phyloP scores from a whole-genome alignment of 2,888 invertebrate species.

The Andrena praecox region DNA sequence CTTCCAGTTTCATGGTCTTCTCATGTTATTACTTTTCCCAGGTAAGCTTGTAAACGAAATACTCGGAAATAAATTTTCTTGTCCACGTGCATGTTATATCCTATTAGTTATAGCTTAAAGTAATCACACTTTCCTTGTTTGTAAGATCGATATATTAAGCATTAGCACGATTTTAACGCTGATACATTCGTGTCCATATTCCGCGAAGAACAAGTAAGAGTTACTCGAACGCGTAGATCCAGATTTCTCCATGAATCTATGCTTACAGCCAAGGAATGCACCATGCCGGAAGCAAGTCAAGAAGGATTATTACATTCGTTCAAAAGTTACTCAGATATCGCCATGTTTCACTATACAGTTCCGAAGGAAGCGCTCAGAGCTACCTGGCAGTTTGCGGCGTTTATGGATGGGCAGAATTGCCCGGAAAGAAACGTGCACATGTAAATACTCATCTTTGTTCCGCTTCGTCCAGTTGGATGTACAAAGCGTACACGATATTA shows the following conservation, averaged over 20 bases:
- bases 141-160: not conserved
- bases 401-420: slow-evolving; percentile 85
- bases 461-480: slow-evolving; percentile 4
- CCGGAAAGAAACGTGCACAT: slow-evolving; percentile 84
- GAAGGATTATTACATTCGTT: slow-evolving; percentile 85
- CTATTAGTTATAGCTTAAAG: not conserved
- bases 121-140: not conserved
- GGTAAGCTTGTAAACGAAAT: slow-evolving; percentile 56
- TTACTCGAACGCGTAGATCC: not conserved
- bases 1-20: slow-evolving; percentile 49
- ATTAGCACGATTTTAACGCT: not conserved
- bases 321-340: slow-evolving; percentile 85
- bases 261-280: slow-evolving; percentile 52
- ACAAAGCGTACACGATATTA: not conserved
- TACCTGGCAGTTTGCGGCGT: slow-evolving; percentile 86
- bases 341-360: slow-evolving; percentile 85
- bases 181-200: not conserved
- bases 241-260: not conserved
- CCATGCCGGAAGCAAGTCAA: slow-evolving; percentile 85
- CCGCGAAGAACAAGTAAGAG: not conserved
- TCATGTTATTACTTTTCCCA: slow-evolving; percentile 59
- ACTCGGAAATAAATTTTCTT: not conserved
- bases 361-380: slow-evolving; percentile 85
- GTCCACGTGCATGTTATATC: not conserved
- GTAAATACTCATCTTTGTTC: slow-evolving; percentile 75